phyloP scores from a whole-genome alignment of 2,888 invertebrate genomes.

The Adelphocoris suturalis region DNA sequence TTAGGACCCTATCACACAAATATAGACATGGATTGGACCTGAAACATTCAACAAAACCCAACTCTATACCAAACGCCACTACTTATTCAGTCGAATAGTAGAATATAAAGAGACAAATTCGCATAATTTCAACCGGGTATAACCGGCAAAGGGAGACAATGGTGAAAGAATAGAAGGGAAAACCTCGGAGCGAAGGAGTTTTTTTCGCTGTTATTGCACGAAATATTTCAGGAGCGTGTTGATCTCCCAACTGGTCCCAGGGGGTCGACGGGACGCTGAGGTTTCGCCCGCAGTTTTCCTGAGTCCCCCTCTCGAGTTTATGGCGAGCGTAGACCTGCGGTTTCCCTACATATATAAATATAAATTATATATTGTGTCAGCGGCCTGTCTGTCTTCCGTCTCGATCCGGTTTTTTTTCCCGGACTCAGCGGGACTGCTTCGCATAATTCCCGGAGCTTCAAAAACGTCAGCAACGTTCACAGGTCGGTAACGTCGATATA shows the following conservation, averaged over 20 bases:
- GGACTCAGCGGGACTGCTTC: neutral
- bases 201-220: conserved; percentile 51
- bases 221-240: conserved; percentile 63
- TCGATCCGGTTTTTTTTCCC: neutral
- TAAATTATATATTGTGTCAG: conserved; percentile 36
- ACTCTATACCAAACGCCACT: neutral
- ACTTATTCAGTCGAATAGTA: conserved; percentile 11
- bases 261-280: conserved; percentile 30
- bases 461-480: neutral
- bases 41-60: no score
- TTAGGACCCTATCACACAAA: no score
- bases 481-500: no score
- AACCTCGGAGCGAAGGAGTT: neutral
- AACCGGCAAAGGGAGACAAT: conserved; percentile 46
- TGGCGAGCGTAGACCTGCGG: conserved; percentile 11
- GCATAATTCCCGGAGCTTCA: neutral
- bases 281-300: neutral
- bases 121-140: conserved; percentile 11
- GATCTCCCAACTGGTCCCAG: conserved; percentile 60
- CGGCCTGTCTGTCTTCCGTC: conserved; percentile 31
- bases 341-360: conserved; percentile 38
- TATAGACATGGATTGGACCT: no score
- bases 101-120: conserved; percentile 22
- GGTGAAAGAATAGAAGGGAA: conserved; percentile 24
- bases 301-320: conserved; percentile 2